Evolutionary conservation across 2,888 invertebrate species (phyloP).

Genomic region (Agrilus mali): DNA sequence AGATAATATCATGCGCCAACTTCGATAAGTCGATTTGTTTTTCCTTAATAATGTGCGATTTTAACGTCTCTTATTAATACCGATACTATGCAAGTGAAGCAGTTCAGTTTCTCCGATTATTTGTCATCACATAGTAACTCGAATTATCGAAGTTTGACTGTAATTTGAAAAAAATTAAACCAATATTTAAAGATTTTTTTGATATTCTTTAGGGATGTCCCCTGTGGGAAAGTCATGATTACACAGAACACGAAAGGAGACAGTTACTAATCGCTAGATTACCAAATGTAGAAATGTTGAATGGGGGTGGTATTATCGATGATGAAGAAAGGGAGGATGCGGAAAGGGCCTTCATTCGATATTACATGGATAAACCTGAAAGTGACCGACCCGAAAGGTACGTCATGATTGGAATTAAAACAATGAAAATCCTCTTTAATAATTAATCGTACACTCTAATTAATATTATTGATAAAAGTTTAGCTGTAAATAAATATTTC

Average conservation of each 20-base stretch:
- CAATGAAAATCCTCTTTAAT: too few species aligned
- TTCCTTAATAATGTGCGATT: too few species aligned
- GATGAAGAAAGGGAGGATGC: conserved; percentile 82
- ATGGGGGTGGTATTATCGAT: conserved; percentile 78
- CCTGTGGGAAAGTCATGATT: conserved; percentile 64
- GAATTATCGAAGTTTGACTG: too few species aligned
- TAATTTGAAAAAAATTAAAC: background rate
- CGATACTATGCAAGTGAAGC: too few species aligned
- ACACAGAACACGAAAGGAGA: conserved; percentile 79
- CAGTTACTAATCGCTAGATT: conserved; percentile 78
- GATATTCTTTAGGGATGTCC: conserved; percentile 47
- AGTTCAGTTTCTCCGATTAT: too few species aligned
- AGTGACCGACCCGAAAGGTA: conserved; percentile 70
- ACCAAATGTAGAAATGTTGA: conserved; percentile 72
- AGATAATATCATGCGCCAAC: too few species aligned
- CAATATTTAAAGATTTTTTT: background rate
- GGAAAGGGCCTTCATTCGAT: conserved; percentile 84
- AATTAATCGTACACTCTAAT: too few species aligned
- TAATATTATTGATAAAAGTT: background rate
- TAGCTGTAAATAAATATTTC: too few species aligned
- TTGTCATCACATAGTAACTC: too few species aligned
- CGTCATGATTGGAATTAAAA: background rate
- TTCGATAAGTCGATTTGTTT: too few species aligned
- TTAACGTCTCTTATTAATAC: too few species aligned
- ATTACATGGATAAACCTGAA: conserved; percentile 81